phyloP scores from a whole-genome alignment of 2,113 vertebrate genomes.

The Edolisoma coerulescens region DNA sequence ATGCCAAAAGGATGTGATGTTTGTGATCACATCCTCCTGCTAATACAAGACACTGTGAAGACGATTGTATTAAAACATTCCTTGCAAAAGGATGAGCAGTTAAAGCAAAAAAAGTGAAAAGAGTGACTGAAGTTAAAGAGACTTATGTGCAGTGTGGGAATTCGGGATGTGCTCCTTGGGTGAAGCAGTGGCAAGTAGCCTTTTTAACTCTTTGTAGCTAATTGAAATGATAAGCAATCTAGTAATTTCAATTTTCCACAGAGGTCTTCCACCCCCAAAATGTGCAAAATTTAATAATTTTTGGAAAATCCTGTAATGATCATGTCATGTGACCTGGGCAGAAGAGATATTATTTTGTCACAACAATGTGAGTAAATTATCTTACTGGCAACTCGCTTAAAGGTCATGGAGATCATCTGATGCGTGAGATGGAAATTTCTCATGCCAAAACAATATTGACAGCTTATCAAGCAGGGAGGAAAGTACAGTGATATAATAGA shows the following conservation, averaged over 20 bases:
- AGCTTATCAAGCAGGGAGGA: conserved; percentile 60
- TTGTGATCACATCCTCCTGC: conserved; percentile 74
- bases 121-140: background rate
- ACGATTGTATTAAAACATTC: conserved; percentile 52
- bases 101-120: background rate
- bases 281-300: conserved; percentile 57
- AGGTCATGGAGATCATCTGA: conserved; percentile 75
- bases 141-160: background rate
- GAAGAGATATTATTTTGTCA: conserved; percentile 74
- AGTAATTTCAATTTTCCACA: background rate
- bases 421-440: conserved; percentile 72
- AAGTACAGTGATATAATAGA: conserved; percentile 51
- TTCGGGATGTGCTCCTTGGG: background rate
- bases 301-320: conserved; percentile 63
- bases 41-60: conserved; percentile 63
- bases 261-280: background rate
- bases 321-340: conserved; percentile 32
- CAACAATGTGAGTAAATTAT: conserved; percentile 71
- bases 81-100: conserved; percentile 42
- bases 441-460: conserved; percentile 65
- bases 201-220: conserved; percentile 4
- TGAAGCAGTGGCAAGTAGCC: background rate
- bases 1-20: conserved; percentile 74
- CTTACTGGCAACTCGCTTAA: conserved; percentile 69
- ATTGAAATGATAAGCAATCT: background rate